Percentiles rank a stretch among this genome's conserved stretches.
Evolutionary conservation across 2,888 invertebrate genomes (phyloP).

Genomic region (Eupithecia dodoneata): DNA sequence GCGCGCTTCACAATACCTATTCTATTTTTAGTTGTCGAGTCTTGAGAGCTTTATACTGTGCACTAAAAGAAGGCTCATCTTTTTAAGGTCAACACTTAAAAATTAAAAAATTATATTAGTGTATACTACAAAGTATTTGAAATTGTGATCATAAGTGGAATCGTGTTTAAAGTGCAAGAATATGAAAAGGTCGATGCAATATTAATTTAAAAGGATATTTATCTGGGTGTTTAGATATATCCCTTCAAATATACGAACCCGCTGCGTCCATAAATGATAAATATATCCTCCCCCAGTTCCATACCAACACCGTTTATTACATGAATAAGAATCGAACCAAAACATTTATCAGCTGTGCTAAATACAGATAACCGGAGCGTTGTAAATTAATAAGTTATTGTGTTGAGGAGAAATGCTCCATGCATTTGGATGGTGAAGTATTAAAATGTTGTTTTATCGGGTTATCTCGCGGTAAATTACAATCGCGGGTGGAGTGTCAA

Average conservation of each 20-base stretch:
- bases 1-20: constrained; percentile 53
- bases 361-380: not conserved
- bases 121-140: constrained; percentile 25
- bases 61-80: constrained; percentile 32
- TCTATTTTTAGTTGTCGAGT: constrained; percentile 53
- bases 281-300: constrained; percentile 77
- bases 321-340: not conserved
- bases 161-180: not conserved
- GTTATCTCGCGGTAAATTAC: not conserved
- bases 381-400: not conserved
- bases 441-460: not conserved
- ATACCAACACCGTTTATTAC: constrained; percentile 66
- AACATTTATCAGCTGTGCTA: not conserved
- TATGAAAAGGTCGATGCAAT: not conserved
- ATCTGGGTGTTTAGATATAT: not conserved
- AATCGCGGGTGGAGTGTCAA: not conserved
- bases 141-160: constrained; percentile 1
- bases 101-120: constrained; percentile 24
- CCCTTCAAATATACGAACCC: constrained; percentile 69
- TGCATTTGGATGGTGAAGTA: not conserved
- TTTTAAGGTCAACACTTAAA: constrained; percentile 53
- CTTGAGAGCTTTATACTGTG: constrained; percentile 20
- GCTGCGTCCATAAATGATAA: constrained; percentile 70
- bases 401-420: not conserved
- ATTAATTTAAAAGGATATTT: not conserved